Evolutionary conservation across 2,113 vertebrate species (phyloP).

Genomic region (Anoplopoma fimbria): DNA sequence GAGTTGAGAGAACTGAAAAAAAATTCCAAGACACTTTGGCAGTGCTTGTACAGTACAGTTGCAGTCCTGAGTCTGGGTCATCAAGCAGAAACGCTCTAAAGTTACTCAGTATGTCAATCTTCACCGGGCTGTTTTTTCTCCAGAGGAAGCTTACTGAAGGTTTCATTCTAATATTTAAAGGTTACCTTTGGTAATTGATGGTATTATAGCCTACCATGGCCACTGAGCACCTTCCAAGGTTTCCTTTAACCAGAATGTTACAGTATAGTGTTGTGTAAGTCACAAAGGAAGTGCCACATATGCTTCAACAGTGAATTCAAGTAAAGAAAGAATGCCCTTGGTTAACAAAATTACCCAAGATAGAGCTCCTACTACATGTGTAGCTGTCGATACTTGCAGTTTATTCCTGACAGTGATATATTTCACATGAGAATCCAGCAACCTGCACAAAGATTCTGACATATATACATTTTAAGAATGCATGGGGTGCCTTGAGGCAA

Average conservation of each 20-base stretch:
- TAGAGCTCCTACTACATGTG: neutral
- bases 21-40: too few species aligned
- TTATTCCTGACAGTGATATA: neutral
- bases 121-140: neutral
- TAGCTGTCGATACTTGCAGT: neutral
- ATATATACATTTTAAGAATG: neutral
- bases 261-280: neutral
- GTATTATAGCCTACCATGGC: neutral
- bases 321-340: neutral
- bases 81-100: neutral
- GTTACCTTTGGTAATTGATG: neutral
- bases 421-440: neutral
- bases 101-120: neutral
- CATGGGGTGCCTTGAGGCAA: neutral
- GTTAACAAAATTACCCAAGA: neutral
- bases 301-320: neutral
- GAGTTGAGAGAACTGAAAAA: constrained; percentile 2
- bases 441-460: neutral
- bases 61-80: neutral
- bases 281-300: neutral
- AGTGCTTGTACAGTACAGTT: neutral
- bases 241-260: neutral
- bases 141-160: neutral
- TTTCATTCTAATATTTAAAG: constrained; percentile 1
- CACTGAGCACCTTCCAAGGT: neutral